These are phyloP conservation scores for Notodonta ziczac DNA, from an alignment of 2,888 invertebrate genomes.

Conservation along the genomic window DNA sequence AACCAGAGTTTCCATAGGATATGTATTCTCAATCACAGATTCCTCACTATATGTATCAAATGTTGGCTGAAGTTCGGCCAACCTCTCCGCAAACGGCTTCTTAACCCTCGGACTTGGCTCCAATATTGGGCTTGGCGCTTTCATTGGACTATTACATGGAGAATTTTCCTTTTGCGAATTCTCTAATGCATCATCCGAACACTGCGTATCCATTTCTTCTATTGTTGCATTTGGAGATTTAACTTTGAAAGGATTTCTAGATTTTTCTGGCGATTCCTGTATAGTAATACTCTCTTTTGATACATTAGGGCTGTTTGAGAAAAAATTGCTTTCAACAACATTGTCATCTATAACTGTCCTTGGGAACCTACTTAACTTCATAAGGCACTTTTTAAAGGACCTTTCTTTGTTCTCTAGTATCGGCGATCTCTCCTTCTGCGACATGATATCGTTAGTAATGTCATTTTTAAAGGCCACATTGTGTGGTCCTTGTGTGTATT, in stretches of 20 bases:
- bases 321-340: constrained; percentile 86
- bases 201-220: constrained; percentile 34
- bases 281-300: constrained; percentile 44
- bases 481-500: constrained; percentile 42
- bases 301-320: constrained; percentile 44
- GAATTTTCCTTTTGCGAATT: constrained; percentile 71
- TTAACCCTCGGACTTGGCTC: constrained; percentile 50
- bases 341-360: constrained; percentile 70
- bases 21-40: constrained; percentile 72
- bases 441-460: constrained; percentile 33
- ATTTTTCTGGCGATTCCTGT: constrained; percentile 55
- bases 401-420: constrained; percentile 73
- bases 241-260: constrained; percentile 50
- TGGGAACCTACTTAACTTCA: constrained; percentile 80
- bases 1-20: constrained; percentile 61
- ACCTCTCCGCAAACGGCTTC: constrained; percentile 47
- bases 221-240: constrained; percentile 20
- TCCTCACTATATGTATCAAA: constrained; percentile 55
- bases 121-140: constrained; percentile 60
- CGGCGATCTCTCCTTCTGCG: constrained; percentile 64
- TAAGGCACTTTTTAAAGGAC: constrained; percentile 64
- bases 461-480: constrained; percentile 48
- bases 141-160: constrained; percentile 51
- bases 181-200: constrained; percentile 40
- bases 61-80: constrained; percentile 31